Percentiles rank a stretch among this genome's conserved stretches.
Conservation (phyloP, 2,888 invertebrate species). For the Entomobrya proxima region DNA sequence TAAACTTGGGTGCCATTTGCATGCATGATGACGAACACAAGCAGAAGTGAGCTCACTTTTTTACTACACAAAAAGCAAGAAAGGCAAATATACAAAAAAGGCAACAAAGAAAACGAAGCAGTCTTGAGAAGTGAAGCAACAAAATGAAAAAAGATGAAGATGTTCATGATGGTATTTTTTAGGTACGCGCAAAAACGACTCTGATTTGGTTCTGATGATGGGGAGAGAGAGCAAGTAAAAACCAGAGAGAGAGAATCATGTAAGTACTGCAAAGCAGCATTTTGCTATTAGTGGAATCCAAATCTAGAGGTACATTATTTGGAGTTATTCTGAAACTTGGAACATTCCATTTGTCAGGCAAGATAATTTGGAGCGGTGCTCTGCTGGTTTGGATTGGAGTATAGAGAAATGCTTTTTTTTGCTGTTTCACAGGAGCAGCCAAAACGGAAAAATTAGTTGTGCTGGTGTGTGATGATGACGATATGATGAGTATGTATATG, state of each 20-base stretch:
- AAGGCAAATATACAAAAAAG: not conserved
- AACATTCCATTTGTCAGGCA: not conserved
- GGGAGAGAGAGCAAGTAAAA: too few relatives aligned
- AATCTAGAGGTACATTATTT: too few relatives aligned
- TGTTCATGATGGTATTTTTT: too few relatives aligned
- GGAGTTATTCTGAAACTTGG: not conserved
- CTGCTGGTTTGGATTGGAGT: too few relatives aligned
- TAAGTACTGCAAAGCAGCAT: not conserved
- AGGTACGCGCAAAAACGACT: not conserved
- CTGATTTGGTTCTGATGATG: not conserved
- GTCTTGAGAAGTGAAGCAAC: not conserved
- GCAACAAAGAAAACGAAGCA: not conserved
- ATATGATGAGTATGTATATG: not conserved
- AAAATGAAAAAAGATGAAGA: not conserved
- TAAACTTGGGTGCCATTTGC: too few relatives aligned
- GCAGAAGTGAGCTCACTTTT: too few relatives aligned
- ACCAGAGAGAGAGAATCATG: not conserved
- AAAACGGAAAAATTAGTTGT: not conserved
- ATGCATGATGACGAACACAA: not conserved
- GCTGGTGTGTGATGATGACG: not conserved
- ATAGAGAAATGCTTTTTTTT: too few relatives aligned
- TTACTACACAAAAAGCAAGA: not conserved
- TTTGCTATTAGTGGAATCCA: not conserved
- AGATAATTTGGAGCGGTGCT: not conserved
- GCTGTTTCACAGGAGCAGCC: constrained; percentile 11